A percentile compares a stretch with the other conserved stretches of the same genome.
Evolutionary conservation across 2,113 vertebrate species (phyloP).

Genomic region (Phylloscopus whistleri): DNA sequence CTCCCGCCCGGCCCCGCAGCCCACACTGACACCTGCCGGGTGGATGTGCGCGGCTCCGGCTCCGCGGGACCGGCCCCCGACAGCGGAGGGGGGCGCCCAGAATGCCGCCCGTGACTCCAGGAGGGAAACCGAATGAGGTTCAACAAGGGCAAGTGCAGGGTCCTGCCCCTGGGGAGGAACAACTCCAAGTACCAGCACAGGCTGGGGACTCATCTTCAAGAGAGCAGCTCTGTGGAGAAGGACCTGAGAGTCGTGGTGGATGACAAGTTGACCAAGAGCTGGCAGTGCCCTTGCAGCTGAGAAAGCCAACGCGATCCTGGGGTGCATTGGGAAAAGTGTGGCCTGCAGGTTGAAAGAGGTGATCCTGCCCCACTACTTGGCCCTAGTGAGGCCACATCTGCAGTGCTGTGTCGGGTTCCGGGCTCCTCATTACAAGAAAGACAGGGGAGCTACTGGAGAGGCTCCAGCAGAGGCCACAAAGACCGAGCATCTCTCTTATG

Average conservation of each 20-base stretch:
- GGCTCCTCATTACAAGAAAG: background rate
- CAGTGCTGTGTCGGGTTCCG: background rate
- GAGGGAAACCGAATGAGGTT: background rate
- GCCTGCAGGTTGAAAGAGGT: background rate
- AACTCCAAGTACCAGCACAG: background rate
- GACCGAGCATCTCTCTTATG: background rate
- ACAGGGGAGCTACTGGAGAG: background rate
- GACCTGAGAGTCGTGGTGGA: background rate
- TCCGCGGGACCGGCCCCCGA: background rate
- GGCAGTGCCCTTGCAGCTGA: background rate
- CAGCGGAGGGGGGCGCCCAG: background rate
- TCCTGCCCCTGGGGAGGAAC: background rate
- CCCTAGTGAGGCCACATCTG: background rate
- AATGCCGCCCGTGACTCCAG: background rate
- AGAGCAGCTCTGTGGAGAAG: background rate
- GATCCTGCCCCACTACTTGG: background rate
- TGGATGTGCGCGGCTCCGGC: background rate
- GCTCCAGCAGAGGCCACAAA: background rate
- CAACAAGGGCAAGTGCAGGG: background rate
- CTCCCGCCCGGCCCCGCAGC: slow-evolving; percentile 12
- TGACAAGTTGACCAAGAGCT: background rate
- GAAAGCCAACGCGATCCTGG: background rate
- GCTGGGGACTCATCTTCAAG: background rate
- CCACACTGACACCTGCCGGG: slow-evolving; percentile 46
- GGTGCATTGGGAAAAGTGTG: background rate